A percentile compares a stretch with the other conserved stretches of the same genome.
phyloP scores from a whole-genome alignment of 2,888 invertebrate genomes.

The Alcis repandata region DNA sequence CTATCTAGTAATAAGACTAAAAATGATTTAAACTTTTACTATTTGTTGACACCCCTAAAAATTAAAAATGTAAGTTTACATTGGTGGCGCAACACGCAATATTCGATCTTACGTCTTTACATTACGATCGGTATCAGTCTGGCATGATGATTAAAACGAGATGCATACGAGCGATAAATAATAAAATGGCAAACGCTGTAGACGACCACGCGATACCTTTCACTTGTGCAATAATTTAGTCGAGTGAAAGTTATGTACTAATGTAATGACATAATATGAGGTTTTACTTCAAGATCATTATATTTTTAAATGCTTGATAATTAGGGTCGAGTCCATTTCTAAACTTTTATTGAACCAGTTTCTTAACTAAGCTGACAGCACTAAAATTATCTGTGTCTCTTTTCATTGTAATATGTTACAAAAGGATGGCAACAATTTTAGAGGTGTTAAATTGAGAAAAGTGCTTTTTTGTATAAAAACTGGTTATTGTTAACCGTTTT shows the following conservation, averaged over 20 bases:
- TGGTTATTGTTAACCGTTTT: no score
- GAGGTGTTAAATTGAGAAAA: no score
- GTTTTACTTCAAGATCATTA: background rate
- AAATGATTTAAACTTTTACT: background rate
- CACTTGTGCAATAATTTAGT: slow-evolving; percentile 32
- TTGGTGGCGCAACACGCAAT: background rate
- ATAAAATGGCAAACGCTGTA: slow-evolving; percentile 26
- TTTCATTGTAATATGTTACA: no score
- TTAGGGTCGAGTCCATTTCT: no score
- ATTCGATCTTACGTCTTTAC: background rate
- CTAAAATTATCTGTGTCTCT: no score
- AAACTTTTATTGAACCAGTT: no score
- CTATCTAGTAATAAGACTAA: background rate
- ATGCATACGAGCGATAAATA: slow-evolving; percentile 4
- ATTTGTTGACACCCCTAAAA: background rate
- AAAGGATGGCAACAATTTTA: no score
- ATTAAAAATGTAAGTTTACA: background rate
- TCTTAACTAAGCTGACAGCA: no score
- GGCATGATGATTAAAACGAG: background rate
- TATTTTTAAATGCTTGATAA: background rate
- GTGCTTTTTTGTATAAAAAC: no score
- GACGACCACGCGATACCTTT: slow-evolving; percentile 32
- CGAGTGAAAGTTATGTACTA: slow-evolving; percentile 33
- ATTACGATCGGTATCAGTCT: background rate
- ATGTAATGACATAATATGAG: slow-evolving; percentile 16